Conservation (phyloP, 1,140 invertebrate genomes). For the Drosophila pseudoobscura region DNA sequence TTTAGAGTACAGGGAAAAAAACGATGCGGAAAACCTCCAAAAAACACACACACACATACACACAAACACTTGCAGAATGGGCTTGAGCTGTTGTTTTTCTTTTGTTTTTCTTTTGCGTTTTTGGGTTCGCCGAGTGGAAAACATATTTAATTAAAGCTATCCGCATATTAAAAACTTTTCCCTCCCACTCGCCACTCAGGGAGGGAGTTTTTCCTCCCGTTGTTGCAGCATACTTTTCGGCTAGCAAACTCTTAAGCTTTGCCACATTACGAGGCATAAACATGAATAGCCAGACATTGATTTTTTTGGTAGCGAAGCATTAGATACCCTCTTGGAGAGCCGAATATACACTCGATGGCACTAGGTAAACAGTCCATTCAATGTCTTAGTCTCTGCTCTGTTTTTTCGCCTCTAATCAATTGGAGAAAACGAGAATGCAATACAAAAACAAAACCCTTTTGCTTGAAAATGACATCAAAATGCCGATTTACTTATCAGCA, state of each 20-base stretch:
- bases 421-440: too few relatives aligned
- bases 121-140: constrained; percentile 75
- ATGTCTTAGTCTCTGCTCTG: too few relatives aligned
- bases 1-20: constrained; percentile 44
- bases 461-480: too few relatives aligned
- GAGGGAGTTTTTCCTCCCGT: constrained; percentile 11
- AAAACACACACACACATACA: constrained; percentile 40
- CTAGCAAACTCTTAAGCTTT: constrained; percentile 64
- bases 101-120: constrained; percentile 52
- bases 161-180: constrained; percentile 80
- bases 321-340: constrained; percentile 9
- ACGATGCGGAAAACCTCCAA: constrained; percentile 7
- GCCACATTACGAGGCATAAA: constrained; percentile 77
- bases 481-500: too few relatives aligned
- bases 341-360: too few relatives aligned
- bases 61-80: constrained; percentile 24
- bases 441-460: too few relatives aligned
- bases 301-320: too few relatives aligned
- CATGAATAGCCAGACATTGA: constrained; percentile 26
- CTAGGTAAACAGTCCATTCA: too few relatives aligned
- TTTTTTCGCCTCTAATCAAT: too few relatives aligned
- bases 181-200: constrained; percentile 5
- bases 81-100: constrained; percentile 41
- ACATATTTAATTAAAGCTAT: constrained; percentile 82
- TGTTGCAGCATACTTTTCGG: constrained; percentile 49